phyloP scores from a whole-genome alignment of 2,888 invertebrate species.

The Parasteatoda lunata region DNA sequence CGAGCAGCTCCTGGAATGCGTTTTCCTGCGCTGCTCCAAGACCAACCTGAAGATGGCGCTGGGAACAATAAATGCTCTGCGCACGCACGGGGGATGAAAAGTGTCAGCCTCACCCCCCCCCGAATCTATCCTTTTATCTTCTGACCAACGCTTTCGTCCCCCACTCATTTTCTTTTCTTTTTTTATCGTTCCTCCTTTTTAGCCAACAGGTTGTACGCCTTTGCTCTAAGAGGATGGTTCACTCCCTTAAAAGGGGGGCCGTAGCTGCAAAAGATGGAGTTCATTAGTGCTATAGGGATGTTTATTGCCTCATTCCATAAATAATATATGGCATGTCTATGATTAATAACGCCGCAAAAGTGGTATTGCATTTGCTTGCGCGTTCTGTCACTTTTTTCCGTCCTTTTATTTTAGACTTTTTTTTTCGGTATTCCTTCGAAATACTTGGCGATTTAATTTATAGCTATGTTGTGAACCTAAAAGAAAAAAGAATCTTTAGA shows the following conservation, averaged over 20 bases:
- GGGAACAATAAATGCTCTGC: slow-evolving; percentile 29
- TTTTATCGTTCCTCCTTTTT: slow-evolving; percentile 2
- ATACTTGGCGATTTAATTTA: background rate
- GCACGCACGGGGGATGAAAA: slow-evolving; percentile 18
- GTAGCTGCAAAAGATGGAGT: slow-evolving; percentile 21
- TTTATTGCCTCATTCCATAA: slow-evolving; percentile 56
- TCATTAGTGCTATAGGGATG: slow-evolving; percentile 55
- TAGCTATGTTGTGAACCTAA: no score
- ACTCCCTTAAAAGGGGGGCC: background rate
- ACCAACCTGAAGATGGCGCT: slow-evolving; percentile 41
- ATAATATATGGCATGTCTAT: slow-evolving; percentile 48
- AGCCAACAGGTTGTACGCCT: slow-evolving; percentile 60
- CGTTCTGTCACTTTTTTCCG: background rate
- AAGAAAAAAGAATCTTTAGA: no score
- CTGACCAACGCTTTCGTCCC: slow-evolving; percentile 48
- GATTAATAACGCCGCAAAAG: slow-evolving; percentile 41
- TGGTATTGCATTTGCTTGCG: slow-evolving; percentile 17
- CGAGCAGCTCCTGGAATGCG: slow-evolving; percentile 51
- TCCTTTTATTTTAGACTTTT: no score
- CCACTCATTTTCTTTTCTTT: slow-evolving; percentile 28
- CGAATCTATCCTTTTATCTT: slow-evolving; percentile 45
- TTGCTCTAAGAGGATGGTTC: slow-evolving; percentile 25
- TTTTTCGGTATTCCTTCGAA: no score
- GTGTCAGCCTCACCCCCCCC: background rate
- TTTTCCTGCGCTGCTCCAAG: slow-evolving; percentile 53